These are phyloP conservation scores for Tachycineta bicolor DNA, from an alignment of 2,113 vertebrate genomes.

Conservation along the genomic window DNA sequence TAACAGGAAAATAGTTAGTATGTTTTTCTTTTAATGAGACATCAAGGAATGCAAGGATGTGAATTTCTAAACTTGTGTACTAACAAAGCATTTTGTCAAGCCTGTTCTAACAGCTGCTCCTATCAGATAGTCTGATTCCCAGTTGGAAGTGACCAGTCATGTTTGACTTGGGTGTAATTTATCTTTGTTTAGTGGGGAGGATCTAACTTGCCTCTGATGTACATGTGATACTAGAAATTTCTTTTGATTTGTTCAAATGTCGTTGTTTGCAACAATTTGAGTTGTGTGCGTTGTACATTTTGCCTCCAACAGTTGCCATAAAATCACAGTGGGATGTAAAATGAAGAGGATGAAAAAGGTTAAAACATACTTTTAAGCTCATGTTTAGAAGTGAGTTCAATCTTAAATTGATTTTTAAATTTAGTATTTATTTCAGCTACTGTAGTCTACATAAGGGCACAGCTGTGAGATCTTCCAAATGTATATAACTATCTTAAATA, in stretches of 20 bases:
- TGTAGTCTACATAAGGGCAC: neutral
- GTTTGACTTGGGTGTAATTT: slow-evolving; percentile 20
- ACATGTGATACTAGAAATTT: slow-evolving; percentile 1
- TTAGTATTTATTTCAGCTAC: neutral
- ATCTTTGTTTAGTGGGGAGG: neutral
- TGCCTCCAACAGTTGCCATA: neutral
- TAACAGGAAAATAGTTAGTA: slow-evolving; percentile 42
- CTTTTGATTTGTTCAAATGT: slow-evolving; percentile 19
- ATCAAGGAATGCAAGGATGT: slow-evolving; percentile 64
- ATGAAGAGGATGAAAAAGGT: neutral
- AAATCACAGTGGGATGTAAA: neutral
- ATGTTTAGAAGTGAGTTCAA: neutral
- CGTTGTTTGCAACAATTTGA: neutral
- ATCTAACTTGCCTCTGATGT: slow-evolving; percentile 1
- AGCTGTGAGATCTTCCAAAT: neutral
- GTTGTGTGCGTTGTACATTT: neutral
- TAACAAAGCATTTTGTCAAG: slow-evolving; percentile 42
- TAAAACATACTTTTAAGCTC: neutral
- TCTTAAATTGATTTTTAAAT: neutral
- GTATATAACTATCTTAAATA: neutral
- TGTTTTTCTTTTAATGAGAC: slow-evolving; percentile 45
- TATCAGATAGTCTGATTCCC: slow-evolving; percentile 49
- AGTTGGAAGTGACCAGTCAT: slow-evolving; percentile 34
- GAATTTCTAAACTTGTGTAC: slow-evolving; percentile 61
- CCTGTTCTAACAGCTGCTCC: slow-evolving; percentile 37